phyloP scores from a whole-genome alignment of 1,140 invertebrate species.

The Apis dorsata region DNA sequence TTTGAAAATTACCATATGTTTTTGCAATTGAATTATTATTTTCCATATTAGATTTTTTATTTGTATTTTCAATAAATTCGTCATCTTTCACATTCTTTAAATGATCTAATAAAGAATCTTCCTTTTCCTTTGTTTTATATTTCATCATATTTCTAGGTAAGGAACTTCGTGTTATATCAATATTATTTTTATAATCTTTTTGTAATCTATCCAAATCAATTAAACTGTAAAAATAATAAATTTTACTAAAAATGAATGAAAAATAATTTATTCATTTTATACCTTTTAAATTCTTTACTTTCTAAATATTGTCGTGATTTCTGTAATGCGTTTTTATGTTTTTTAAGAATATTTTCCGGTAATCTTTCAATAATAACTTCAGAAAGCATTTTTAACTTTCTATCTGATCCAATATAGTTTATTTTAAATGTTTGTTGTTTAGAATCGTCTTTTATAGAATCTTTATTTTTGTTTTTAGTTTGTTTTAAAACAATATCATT shows the following conservation, averaged over 20 bases:
- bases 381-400: conserved; percentile 64
- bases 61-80: conserved; percentile 27
- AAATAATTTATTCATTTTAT: conserved; percentile 34
- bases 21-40: conserved; percentile 42
- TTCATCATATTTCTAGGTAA: conserved; percentile 43
- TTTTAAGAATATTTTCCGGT: conserved; percentile 49
- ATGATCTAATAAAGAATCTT: conserved; percentile 69
- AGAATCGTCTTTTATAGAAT: not conserved
- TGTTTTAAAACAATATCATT: not conserved
- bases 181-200: conserved; percentile 46
- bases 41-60: conserved; percentile 42
- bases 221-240: conserved; percentile 59
- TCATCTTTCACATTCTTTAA: conserved; percentile 63
- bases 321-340: conserved; percentile 60
- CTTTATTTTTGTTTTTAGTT: not conserved
- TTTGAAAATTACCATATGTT: conserved; percentile 12
- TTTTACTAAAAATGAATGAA: conserved; percentile 5
- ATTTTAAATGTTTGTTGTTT: conserved; percentile 45
- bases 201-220: conserved; percentile 59
- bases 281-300: conserved; percentile 70
- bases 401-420: conserved; percentile 55
- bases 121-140: conserved; percentile 46
- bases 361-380: conserved; percentile 63
- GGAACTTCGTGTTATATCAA: conserved; percentile 36
- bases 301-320: conserved; percentile 69